Evolutionary conservation across 2,888 invertebrate species (phyloP).

Genomic region (Tholera decimalis): DNA sequence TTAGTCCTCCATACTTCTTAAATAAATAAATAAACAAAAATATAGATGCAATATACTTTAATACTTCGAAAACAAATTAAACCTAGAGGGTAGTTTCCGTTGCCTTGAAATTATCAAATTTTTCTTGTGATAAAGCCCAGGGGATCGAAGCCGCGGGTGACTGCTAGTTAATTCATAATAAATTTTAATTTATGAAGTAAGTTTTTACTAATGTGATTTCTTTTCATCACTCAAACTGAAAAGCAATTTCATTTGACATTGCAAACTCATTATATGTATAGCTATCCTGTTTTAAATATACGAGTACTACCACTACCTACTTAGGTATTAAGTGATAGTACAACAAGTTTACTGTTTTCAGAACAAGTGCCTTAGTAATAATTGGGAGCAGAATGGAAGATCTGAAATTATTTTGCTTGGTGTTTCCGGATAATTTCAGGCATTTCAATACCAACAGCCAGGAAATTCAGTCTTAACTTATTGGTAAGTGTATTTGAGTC

Average conservation of each 20-base stretch:
- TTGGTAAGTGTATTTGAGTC: too few species aligned
- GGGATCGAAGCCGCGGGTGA: too few species aligned
- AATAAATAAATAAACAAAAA: too few species aligned
- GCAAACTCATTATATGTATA: constrained; percentile 1
- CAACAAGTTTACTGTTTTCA: not conserved
- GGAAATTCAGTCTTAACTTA: not conserved
- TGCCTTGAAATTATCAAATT: too few species aligned
- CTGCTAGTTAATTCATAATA: too few species aligned
- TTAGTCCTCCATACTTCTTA: too few species aligned
- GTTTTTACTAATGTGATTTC: constrained; percentile 12
- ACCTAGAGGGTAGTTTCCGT: too few species aligned
- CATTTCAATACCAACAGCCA: not conserved
- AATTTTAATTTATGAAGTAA: too few species aligned
- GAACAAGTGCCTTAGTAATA: constrained; percentile 26
- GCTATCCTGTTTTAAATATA: not conserved
- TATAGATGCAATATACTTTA: too few species aligned
- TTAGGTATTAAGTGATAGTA: not conserved
- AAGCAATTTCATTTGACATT: constrained; percentile 11
- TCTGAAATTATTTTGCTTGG: not conserved
- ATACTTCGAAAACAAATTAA: too few species aligned
- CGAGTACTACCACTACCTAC: not conserved
- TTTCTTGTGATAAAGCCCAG: too few species aligned
- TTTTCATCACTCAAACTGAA: not conserved
- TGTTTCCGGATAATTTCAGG: not conserved
- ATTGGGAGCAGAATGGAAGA: constrained; percentile 18